Base-by-base conservation (phyloP, 2,113 vertebrate genomes). In the Myotis yumanensis region DNA sequence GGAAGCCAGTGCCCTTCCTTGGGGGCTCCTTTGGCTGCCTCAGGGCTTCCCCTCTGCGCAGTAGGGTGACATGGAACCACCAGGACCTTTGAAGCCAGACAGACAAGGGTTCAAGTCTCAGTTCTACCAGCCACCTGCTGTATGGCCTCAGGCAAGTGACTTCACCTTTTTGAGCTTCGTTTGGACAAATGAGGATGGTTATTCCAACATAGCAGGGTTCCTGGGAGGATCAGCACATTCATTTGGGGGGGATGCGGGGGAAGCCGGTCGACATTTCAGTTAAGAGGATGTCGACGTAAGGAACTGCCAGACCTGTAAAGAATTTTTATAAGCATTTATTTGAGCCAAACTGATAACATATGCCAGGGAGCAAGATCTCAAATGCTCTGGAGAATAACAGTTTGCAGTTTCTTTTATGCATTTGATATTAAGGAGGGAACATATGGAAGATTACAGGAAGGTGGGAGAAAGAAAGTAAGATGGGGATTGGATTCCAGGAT, bases 21-120 rank as follows among this genome's bases (percentile, higher is more conserved):
- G 66, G 32, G 17, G 22, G 54, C 25, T 30, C 93, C 57, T 51
- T 51, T 51, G 1, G 35, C 68, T 32, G 9, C 66, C 17, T 10
- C 32, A 7, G 48, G 69, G 51, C 59, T 71, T 79, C 51, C 90
- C 48, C 25, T 12, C 14, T 68, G 85, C 40, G 23, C 71, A 90
- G 46, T 30, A 28, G 37, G 62, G 40, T 25, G 7, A 35, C 15
- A 0, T 40, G 62, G 35, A 46, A 8, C 20, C 23, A 2, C 20
- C 62, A 89, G 84, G 30, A 68, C 73, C 94, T 86, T 86, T 46
- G 91, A 96, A 90, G 86, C 69, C 75, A 88, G 75, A 5, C 64
- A 71, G 72, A 23, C 15, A 3, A 10, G 30, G 30, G 82, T 86
- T 95, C 43, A 8, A 83, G 75, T 73, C 57, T 57, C 48, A 15